Conservation (phyloP, 1,140 invertebrate genomes). For the Drosophila bocki region DNA sequence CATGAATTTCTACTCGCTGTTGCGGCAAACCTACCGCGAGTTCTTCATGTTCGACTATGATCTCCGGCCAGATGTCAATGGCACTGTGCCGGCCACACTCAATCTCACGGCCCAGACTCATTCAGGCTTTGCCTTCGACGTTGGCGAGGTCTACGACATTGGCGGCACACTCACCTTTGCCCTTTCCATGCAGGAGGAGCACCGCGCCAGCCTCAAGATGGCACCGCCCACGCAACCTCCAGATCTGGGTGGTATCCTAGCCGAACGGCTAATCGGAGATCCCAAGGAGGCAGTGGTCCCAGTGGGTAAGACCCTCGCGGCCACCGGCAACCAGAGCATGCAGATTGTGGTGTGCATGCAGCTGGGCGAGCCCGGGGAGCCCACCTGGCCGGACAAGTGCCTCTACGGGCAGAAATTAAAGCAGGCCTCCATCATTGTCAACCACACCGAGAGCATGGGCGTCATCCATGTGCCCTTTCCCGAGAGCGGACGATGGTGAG, state of each 20-base stretch:
- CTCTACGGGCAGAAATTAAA: slow-evolving; percentile 86
- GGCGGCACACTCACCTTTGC: slow-evolving; percentile 89
- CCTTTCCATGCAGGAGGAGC: slow-evolving; percentile 87
- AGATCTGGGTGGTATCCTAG: slow-evolving; percentile 67
- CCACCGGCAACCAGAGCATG: slow-evolving; percentile 83
- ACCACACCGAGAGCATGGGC: slow-evolving; percentile 87
- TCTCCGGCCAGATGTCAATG: slow-evolving; percentile 86
- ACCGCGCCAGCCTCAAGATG: slow-evolving; percentile 85
- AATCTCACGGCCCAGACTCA: slow-evolving; percentile 88
- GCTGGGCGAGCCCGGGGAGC: slow-evolving; percentile 86
- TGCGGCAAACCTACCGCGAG: slow-evolving; percentile 88
- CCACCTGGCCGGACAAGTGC: slow-evolving; percentile 87
- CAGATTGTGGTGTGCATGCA: slow-evolving; percentile 88
- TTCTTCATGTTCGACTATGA: slow-evolving; percentile 91
- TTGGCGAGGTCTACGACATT: slow-evolving; percentile 89
- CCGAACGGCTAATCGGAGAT: slow-evolving; percentile 68
- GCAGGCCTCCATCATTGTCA: slow-evolving; percentile 86
- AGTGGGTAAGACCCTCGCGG: not conserved
- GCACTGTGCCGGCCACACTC: slow-evolving; percentile 87
- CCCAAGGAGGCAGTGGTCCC: slow-evolving; percentile 22
- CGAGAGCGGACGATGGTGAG: slow-evolving; percentile 90
- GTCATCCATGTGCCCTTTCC: slow-evolving; percentile 91
- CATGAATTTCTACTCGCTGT: slow-evolving; percentile 86
- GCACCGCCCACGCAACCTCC: slow-evolving; percentile 38
- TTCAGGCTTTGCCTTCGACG: slow-evolving; percentile 88